Conservation (phyloP, 2,113 vertebrate species). For the Antechinus flavipes region DNA sequence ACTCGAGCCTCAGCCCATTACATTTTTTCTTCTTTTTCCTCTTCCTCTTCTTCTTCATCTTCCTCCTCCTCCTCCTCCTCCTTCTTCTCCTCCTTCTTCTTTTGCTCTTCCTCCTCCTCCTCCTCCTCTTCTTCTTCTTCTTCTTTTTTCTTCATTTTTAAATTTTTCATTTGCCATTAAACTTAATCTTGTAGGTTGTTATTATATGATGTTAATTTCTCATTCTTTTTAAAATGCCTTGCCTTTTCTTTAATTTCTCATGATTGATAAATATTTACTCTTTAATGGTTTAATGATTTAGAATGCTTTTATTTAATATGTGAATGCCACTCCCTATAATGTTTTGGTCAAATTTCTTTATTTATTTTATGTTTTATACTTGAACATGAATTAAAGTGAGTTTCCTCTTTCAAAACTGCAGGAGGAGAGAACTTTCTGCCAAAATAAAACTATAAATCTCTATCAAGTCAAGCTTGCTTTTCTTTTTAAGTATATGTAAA, state of each 20-base stretch:
- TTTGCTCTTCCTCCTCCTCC: too few species aligned
- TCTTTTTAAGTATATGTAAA: background rate
- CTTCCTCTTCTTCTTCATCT: too few species aligned
- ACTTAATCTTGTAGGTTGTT: background rate
- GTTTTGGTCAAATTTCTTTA: background rate
- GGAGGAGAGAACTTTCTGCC: background rate
- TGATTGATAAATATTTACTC: background rate
- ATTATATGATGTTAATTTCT: background rate
- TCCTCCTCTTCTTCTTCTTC: too few species aligned
- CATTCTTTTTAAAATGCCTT: background rate
- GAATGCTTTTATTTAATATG: background rate
- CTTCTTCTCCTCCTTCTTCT: too few species aligned
- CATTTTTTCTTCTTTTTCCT: too few species aligned
- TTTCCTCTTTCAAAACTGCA: background rate
- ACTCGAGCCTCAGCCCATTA: too few species aligned
- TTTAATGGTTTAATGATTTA: background rate
- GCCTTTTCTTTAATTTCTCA: background rate
- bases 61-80: too few species aligned
- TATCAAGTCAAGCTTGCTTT: background rate
- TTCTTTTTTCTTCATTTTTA: background rate
- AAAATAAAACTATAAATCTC: background rate
- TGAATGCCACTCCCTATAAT: background rate
- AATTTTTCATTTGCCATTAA: background rate
- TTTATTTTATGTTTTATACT: background rate
- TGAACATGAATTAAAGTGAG: background rate